These are phyloP conservation scores for Pachliopta kotzebuea DNA, from an alignment of 2,888 invertebrate species.

Conservation along the genomic window DNA sequence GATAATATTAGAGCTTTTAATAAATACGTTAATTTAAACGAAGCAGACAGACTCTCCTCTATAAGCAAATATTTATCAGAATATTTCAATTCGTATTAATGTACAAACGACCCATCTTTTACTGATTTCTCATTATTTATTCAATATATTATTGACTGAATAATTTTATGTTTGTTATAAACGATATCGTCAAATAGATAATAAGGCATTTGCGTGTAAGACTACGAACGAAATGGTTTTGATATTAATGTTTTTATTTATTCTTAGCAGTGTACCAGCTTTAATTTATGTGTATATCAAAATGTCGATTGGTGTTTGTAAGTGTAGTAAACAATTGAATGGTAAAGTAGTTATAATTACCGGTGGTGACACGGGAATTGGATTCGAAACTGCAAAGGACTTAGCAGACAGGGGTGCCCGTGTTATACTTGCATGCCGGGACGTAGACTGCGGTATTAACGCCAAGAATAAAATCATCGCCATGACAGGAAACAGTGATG, in stretches of 20 bases:
- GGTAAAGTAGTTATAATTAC: constrained; percentile 92
- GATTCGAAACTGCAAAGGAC: constrained; percentile 86
- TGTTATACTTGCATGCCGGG: constrained; percentile 90
- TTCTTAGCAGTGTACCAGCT: not conserved
- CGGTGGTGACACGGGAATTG: constrained; percentile 91
- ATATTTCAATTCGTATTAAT: no score
- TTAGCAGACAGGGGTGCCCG: constrained; percentile 86
- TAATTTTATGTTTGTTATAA: not conserved
- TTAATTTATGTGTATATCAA: constrained; percentile 1
- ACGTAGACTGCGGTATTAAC: constrained; percentile 82
- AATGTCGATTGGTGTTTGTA: constrained; percentile 51
- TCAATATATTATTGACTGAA: not conserved
- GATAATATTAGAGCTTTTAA: no score
- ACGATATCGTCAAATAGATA: constrained; percentile 1
- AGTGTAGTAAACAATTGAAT: constrained; percentile 74
- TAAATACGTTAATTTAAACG: no score
- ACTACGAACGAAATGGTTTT: constrained; percentile 6
- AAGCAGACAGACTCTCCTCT: no score
- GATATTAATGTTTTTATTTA: not conserved
- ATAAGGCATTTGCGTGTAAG: not conserved
- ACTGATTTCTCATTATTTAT: not conserved
- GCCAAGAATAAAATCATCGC: constrained; percentile 56
- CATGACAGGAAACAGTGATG: constrained; percentile 49
- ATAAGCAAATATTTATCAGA: no score
- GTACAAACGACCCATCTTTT: no score